Percentiles rank a stretch among this genome's conserved stretches.
phyloP scores from a whole-genome alignment of 1,140 invertebrate genomes.

The Catajapyx aquilonaris region DNA sequence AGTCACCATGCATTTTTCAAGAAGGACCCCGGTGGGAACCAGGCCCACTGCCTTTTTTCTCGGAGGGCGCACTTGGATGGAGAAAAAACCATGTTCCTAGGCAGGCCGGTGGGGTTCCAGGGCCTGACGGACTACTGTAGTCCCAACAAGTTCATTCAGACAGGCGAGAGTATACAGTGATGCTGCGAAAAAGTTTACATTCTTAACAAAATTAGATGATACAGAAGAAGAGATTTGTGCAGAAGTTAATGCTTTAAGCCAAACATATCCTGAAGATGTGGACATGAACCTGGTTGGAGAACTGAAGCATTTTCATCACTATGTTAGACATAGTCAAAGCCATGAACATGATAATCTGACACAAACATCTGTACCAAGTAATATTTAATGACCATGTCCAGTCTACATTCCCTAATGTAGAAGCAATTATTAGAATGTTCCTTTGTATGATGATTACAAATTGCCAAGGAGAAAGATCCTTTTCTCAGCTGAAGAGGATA shows the following conservation, averaged over 20 bases:
- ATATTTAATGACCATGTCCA: slow-evolving; percentile 1
- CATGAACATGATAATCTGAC: slow-evolving; percentile 1
- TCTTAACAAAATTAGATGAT: slow-evolving; percentile 1
- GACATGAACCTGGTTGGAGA: background rate
- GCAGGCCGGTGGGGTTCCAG: no score
- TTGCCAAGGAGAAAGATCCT: slow-evolving; percentile 1
- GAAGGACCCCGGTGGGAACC: no score
- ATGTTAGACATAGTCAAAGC: slow-evolving; percentile 2
- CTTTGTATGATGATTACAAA: slow-evolving; percentile 1
- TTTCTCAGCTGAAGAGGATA: slow-evolving; percentile 1
- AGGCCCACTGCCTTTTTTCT: no score
- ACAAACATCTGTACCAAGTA: slow-evolving; percentile 1
- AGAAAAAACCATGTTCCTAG: no score
- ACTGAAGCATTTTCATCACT: background rate
- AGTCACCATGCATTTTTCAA: no score
- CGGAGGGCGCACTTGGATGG: no score
- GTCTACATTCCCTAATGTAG: slow-evolving; percentile 1
- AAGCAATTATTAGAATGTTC: slow-evolving; percentile 1
- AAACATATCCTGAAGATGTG: slow-evolving; percentile 1
- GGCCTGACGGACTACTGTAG: no score
- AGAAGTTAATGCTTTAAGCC: slow-evolving; percentile 1
- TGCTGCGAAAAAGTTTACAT: slow-evolving; percentile 2
- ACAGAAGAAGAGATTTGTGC: slow-evolving; percentile 1
- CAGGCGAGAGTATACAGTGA: slow-evolving; percentile 1
- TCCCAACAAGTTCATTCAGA: no score